Evolutionary conservation across 2,113 vertebrate genomes (phyloP), one percentile per base, ranked within the genome.

Genomic region (Fregetta grallaria): DNA sequence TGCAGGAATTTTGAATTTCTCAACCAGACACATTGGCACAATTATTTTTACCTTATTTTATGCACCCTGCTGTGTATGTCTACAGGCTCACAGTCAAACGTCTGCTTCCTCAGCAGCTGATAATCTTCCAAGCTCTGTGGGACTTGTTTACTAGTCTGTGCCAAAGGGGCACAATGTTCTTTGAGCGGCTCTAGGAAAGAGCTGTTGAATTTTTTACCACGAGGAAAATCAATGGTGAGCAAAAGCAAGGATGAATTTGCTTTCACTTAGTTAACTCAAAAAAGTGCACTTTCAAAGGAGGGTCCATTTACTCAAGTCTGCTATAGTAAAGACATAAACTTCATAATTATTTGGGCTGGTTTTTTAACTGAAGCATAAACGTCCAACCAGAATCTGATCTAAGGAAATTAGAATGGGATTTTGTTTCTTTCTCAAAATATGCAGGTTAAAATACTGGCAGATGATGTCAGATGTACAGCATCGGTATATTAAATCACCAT

Each of bases 51-150:
- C 95, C 93, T 92, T 95, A 91, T 95, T 96, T 86, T 82, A 77
- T 89, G 91, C 77, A 86, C 74, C 96, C 92, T 91, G 92, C 97
- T 96, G 96, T 73, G 94, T 52, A 63, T 95, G 89, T 88, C 81
- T 95, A 96, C 91, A 89, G 91, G 94, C 92, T 98, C 86, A 83
- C 91, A 96, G 97, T 97, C 95, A 96, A 97, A 85, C 0, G 67
- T 97, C 97, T 98, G 96, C 94, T 96, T 97, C 88, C 86, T 95
- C 88, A 95, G 97, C 86, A 58, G 85, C 61, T 82, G 96, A 92
- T 93, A 92, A 88, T 85, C 86, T 96, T 95, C 94, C 52, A 59
- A 42, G 61, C 90, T 94, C 89, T 92, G 80, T 58, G 67, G 76
- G 56, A 86, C 94, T 92, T 96, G 29, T 94, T 94, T 94, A 74